phyloP scores from a whole-genome alignment of 1,140 invertebrate species.

The Drosophila busckii region DNA sequence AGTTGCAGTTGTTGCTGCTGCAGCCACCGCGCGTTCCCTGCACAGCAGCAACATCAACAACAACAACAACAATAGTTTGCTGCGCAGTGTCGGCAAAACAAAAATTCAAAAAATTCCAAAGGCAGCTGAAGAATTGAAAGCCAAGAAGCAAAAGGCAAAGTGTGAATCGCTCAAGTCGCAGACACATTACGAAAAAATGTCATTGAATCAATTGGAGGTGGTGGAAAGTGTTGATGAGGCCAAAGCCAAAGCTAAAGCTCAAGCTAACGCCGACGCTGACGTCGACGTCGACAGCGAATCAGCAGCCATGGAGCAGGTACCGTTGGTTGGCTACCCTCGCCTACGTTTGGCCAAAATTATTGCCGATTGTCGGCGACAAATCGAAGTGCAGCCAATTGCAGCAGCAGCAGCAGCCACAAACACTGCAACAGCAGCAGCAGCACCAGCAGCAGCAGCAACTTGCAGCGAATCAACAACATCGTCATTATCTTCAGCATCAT shows the following conservation, averaged over 20 bases:
- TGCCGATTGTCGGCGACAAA: conserved; percentile 70
- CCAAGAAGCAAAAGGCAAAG: conserved; percentile 66
- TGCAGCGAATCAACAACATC: conserved; percentile 19
- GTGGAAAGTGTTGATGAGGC: conserved; percentile 55
- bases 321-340: conserved; percentile 57
- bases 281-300: conserved; percentile 43
- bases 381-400: conserved; percentile 43
- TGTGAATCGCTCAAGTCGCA: conserved; percentile 33
- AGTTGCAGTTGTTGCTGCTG: conserved; percentile 59
- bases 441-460: conserved; percentile 24
- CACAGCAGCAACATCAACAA: conserved; percentile 15
- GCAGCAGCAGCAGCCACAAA: conserved; percentile 9
- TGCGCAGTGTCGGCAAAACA: conserved; percentile 27
- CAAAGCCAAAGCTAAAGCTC: not conserved
- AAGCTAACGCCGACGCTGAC: conserved; percentile 1
- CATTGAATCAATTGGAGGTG: conserved; percentile 69
- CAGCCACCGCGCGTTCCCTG: conserved; percentile 27
- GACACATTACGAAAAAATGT: conserved; percentile 62
- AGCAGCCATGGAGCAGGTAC: conserved; percentile 62
- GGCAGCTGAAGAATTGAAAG: conserved; percentile 68
- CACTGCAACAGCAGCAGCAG: conserved; percentile 19
- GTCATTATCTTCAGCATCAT: conserved; percentile 21
- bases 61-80: conserved; percentile 24
- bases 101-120: conserved; percentile 73
- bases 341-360: conserved; percentile 65